Conservation (phyloP, 2,797 vertebrate species). For the Bradypodion pumilum region DNA sequence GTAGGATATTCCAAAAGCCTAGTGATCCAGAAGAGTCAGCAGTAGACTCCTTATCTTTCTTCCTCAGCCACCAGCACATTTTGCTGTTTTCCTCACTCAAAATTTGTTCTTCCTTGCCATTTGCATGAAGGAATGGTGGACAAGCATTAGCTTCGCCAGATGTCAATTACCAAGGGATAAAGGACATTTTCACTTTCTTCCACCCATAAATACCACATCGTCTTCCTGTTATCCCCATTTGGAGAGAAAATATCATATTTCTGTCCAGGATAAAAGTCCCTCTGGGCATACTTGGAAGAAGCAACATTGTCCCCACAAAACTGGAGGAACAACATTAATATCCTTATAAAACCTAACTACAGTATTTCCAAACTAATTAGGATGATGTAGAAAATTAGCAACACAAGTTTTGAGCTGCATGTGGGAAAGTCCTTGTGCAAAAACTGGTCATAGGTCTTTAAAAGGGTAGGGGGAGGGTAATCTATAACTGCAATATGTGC, state of each 20-base stretch:
- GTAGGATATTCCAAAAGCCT: not conserved
- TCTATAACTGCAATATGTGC: not conserved
- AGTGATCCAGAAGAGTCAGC: not conserved
- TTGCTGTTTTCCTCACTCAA: not conserved
- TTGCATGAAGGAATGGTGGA: not conserved
- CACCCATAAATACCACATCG: conserved; percentile 25
- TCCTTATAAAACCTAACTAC: not conserved
- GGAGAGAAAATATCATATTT: conserved; percentile 7
- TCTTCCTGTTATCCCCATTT: conserved; percentile 10
- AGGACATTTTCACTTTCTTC: conserved; percentile 13
- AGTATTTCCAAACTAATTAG: not conserved
- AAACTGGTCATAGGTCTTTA: not conserved
- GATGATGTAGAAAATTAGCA: not conserved
- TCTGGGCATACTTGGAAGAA: conserved; percentile 3
- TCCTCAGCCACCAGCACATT: conserved; percentile 11
- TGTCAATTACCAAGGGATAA: conserved; percentile 21
- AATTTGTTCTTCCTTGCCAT: not conserved
- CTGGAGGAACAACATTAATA: not conserved
- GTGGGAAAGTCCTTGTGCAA: not conserved
- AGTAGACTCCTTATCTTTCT: conserved; percentile 14
- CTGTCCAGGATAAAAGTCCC: conserved; percentile 4
- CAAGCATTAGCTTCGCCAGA: not conserved
- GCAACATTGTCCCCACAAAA: not conserved
- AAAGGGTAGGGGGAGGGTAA: not conserved
- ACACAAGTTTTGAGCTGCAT: not conserved